Base-by-base conservation (phyloP, 37 sponge, comb jelly and placozoan genomes). In the Aplysina aerophoba region DNA sequence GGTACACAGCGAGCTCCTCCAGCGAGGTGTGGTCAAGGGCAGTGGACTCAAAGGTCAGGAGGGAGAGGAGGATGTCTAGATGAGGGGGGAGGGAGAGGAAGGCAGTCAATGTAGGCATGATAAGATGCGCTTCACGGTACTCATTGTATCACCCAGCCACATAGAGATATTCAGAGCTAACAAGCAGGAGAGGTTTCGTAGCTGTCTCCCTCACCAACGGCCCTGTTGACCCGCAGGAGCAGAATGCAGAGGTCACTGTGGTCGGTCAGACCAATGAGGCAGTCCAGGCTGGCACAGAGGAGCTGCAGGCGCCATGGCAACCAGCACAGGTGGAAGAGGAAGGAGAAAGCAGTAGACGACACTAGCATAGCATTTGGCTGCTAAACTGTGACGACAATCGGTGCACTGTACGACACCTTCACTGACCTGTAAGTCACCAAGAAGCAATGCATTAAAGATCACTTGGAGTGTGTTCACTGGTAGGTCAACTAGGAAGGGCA, bases 401-500 rank as follows among this genome's bases (percentile, higher is more conserved):
- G 50, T 44, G 50, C 6, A 44, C 50, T 11, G 6, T 44, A 11
- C 6, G 3, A 44, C 50, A 11, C 50, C 3, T 44, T 21, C 54
- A 75, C 78, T 16, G 14, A 75, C 78, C 78, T 75, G 78, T 16
- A 75, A 54, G 78, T 75, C 78, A 15, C 78, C 25, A 14, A 75
- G 53, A 0, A 75, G 53, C 21, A 75, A 36, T 19, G 39, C 16
- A 24, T 75, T 41, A 4, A 75, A 36, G 20, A 75, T 75, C 78
- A 24, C 40, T 36, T 21, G 22, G 24, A 5, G 41, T 17, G 39
- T 44, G 37, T 41, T 14, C 53, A 16, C n/a, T 41, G 78, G 37
- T 31, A 75, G 41, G 25, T 75, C 53, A 36, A 36, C 5, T 16
- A 75, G 20, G 25, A 75, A 75, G 0, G 44, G n/a, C 15, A 75